Evolutionary conservation across 1,140 invertebrate species (phyloP), one percentile per base, ranked within the genome.

Genomic region (Oryctes rhinoceros): DNA sequence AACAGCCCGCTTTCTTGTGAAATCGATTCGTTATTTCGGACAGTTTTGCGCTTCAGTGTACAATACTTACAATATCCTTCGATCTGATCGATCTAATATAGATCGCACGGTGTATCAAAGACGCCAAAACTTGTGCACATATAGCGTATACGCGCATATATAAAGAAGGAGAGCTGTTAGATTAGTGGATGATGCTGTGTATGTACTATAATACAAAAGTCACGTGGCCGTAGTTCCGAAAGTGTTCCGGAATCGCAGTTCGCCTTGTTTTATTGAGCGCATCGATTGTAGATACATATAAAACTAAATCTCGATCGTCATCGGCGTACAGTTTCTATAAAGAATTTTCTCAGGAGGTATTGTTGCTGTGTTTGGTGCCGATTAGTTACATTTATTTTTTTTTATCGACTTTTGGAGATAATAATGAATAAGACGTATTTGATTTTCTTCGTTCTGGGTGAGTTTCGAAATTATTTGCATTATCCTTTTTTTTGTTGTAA

Each of bases 201-300:
- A 4, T 53, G n/a, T 53, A 15, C 49, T 53, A 10, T 10, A 53
- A 53, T 53, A 53, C 13, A 53, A 53, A 53, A 53, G 49, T 53
- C 49, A 53, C 49, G 49, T 53, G 49, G 49, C n/a, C 4, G 49
- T 53, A 53, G 49, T 53, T 53, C 49, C 49, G 49, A 53, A 53
- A 53, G 49, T 53, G 49, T 53, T 53, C 49, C 49, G 49, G 49
- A 53, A 53, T 53, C 49, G 49, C 49, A 18, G 13, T 15, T 15
- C n/a, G 7, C 13, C 49, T 53, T 53, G 13, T 53, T 53, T 53
- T 53, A 53, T 53, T 53, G 49, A 53, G 49, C 49, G 49, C 49
- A 53, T 53, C 49, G 49, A 53, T 44, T 44, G 39, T 44, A 44
- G 39, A 44, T 44, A 44, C 39, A 10, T 44, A 44, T 53, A 53